Conservation (phyloP, 2,888 invertebrate species). For the Drosophila tripunctata region DNA sequence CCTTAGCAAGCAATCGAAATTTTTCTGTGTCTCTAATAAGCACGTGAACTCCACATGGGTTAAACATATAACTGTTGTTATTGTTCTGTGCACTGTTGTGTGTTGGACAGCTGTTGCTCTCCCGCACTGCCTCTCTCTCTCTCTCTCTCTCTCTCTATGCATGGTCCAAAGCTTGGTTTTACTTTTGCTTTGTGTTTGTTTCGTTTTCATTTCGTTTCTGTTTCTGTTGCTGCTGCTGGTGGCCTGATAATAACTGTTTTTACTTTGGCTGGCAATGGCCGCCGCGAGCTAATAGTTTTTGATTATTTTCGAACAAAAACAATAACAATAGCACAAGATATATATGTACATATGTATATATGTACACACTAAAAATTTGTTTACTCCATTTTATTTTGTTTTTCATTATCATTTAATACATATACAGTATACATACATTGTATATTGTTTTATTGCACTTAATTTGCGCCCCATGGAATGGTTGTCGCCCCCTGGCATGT, state of each 20-base stretch:
- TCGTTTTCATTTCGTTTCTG: constrained; percentile 30
- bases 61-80: constrained; percentile 40
- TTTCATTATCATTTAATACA: background rate
- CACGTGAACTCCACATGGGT: constrained; percentile 34
- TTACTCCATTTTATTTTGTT: constrained; percentile 26
- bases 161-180: constrained; percentile 22
- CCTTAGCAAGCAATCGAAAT: constrained; percentile 1
- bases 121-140: background rate
- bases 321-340: constrained; percentile 21
- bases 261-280: constrained; percentile 18
- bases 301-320: background rate
- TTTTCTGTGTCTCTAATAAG: background rate
- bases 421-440: constrained; percentile 14
- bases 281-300: constrained; percentile 21
- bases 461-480: constrained; percentile 66
- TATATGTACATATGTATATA: constrained; percentile 19
- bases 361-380: constrained; percentile 39
- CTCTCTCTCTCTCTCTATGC: background rate
- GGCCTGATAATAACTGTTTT: constrained; percentile 45
- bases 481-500: constrained; percentile 23
- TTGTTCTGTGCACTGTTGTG: constrained; percentile 18
- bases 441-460: constrained; percentile 60
- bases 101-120: constrained; percentile 44
- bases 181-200: constrained; percentile 25
- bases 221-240: constrained; percentile 22